Conservation (phyloP, 2,113 vertebrate species). For the Microtus pennsylvanicus region DNA sequence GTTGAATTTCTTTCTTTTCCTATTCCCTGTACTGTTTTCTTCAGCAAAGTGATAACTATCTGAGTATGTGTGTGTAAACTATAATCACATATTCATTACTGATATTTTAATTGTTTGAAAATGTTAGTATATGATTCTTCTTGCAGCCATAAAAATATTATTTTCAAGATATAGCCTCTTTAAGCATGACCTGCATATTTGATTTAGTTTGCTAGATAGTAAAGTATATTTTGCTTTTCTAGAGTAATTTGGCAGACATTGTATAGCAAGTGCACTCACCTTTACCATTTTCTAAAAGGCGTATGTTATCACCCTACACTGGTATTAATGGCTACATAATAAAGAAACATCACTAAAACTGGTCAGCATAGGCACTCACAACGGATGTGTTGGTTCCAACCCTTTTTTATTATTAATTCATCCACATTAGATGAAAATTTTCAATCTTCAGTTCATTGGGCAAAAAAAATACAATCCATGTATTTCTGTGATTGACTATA, state of each 20-base stretch:
- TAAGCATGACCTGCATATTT: background rate
- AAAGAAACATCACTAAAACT: background rate
- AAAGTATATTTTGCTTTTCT: background rate
- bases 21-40: slow-evolving; percentile 36
- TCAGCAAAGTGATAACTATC: slow-evolving; percentile 32
- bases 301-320: background rate
- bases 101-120: background rate
- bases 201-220: background rate
- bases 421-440: slow-evolving; percentile 2
- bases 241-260: background rate
- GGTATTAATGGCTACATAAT: background rate
- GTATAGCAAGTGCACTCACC: background rate
- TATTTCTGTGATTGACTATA: slow-evolving; percentile 11
- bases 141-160: background rate
- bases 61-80: background rate
- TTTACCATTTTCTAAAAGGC: background rate
- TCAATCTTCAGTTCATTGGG: background rate
- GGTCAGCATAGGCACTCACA: background rate
- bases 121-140: background rate
- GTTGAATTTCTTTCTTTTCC: background rate
- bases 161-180: background rate
- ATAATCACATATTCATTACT: slow-evolving; percentile 34
- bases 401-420: slow-evolving; percentile 10
- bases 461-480: background rate
- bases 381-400: background rate